Base-by-base conservation (phyloP, 2,113 vertebrate genomes). In the Mungos mungo region DNA sequence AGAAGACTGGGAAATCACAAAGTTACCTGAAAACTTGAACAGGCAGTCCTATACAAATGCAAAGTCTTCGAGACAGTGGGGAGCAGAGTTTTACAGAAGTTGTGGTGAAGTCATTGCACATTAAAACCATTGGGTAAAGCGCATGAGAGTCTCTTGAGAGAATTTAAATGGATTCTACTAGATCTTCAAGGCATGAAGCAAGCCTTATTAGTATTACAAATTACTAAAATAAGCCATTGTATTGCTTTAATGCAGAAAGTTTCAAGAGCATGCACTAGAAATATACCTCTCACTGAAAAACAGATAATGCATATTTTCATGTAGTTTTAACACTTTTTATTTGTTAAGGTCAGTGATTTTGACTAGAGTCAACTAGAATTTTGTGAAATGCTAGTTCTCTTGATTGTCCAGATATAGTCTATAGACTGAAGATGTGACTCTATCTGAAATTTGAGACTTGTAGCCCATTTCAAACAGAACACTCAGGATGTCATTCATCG, bases 171-270 rank as follows among this genome's bases (percentile, higher is more conserved):
- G 60, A 76, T 83, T 50, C 23, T 83, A 18, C 35, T 60, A 0
- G 13, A 68, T 52, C 90, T 52, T 88, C 21, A 68, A 81, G 38
- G 45, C 11, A 66, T 79, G 66, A 18, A 47, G 14, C 10, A 47
- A 82, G 87, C 63, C 9, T 57, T 90, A 65, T 33, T 79, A 79
- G 31, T 19, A 74, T 23, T 31, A 16, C 31, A 54, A n/a, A 33
- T 47, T 74, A 76, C 29, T 85, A 47, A 95, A 76, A 89, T 15
- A 97, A 88, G 71, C 2, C 33, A 84, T 12, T 89, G 6, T 6
- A 16, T 80, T 72, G 95, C 77, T 76, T 94, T 79, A 85, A 88
- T 71, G 81, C 92, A 54, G 35, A 93, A 95, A 86, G 13, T 87
- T 98, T 90, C 29, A 83, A 88, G 60, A 82, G 15, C 45, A 33